A percentile compares a stretch with the other conserved stretches of the same genome.
phyloP scores from a whole-genome alignment of 2,113 vertebrate species.

The Steatornis caripensis region DNA sequence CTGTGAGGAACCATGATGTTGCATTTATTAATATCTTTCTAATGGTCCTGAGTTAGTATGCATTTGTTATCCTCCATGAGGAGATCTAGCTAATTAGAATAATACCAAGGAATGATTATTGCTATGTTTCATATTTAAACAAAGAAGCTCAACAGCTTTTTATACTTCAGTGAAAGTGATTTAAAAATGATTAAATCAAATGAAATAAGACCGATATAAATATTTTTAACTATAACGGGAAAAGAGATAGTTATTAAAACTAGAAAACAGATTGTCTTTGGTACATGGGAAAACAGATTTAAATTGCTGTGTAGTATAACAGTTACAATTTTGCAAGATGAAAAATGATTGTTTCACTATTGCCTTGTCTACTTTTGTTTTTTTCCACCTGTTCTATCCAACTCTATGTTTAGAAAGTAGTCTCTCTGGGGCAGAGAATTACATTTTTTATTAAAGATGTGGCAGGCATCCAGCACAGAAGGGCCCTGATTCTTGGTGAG shows the following conservation, averaged over 20 bases:
- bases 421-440: conserved; percentile 10
- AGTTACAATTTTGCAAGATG: conserved; percentile 33
- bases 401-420: conserved; percentile 11
- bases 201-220: conserved; percentile 21
- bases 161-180: conserved; percentile 17
- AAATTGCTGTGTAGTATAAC: conserved; percentile 24
- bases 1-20: background rate
- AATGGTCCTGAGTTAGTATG: conserved; percentile 30
- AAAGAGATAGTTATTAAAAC: conserved; percentile 18
- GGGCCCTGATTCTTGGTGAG: background rate
- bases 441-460: conserved; percentile 27
- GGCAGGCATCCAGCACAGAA: background rate
- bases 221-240: background rate
- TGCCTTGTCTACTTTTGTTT: background rate
- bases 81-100: conserved; percentile 39
- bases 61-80: background rate
- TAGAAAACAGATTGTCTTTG: conserved; percentile 4
- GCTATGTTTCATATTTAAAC: conserved; percentile 40
- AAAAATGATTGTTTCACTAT: conserved; percentile 46
- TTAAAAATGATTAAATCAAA: conserved; percentile 37
- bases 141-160: background rate
- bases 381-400: conserved; percentile 15
- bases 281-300: conserved; percentile 30
- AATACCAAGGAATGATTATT: conserved; percentile 38
- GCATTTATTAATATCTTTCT: conserved; percentile 33